Conservation (phyloP, 2,113 vertebrate genomes). For the Vidua macroura region DNA sequence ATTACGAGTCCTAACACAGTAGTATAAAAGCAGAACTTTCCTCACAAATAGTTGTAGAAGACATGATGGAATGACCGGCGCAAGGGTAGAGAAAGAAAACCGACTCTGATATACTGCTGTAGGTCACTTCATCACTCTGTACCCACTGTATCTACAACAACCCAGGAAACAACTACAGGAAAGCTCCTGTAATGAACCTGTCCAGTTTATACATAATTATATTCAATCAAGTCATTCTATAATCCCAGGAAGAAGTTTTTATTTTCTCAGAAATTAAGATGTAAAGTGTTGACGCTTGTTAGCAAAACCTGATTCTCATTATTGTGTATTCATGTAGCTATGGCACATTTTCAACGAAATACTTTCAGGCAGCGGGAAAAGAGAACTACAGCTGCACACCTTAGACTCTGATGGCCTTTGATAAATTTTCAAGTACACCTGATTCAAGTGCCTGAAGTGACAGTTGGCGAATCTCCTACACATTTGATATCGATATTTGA, state of each 20-base stretch:
- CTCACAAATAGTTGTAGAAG: neutral
- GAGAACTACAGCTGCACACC: neutral
- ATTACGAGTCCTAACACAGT: too few relatives aligned
- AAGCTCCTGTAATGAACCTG: neutral
- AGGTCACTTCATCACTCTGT: neutral
- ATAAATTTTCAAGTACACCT: neutral
- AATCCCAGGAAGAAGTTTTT: neutral
- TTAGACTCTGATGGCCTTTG: too few relatives aligned
- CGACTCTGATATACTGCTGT: too few relatives aligned
- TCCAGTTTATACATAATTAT: neutral
- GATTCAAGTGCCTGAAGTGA: neutral
- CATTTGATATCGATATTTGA: too few relatives aligned
- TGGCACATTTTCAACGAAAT: neutral
- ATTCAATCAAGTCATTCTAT: too few relatives aligned
- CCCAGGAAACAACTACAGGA: neutral
- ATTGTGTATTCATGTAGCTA: too few relatives aligned
- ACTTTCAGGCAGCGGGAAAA: too few relatives aligned
- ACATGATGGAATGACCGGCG: neutral
- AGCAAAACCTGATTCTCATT: neutral
- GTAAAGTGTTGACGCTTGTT: neutral
- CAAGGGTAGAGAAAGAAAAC: neutral
- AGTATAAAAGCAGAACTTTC: neutral
- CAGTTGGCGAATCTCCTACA: neutral
- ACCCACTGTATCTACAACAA: neutral
- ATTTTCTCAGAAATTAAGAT: neutral